Base-by-base conservation (phyloP, 2,888 invertebrate species). In the Lydus trimaculatus region DNA sequence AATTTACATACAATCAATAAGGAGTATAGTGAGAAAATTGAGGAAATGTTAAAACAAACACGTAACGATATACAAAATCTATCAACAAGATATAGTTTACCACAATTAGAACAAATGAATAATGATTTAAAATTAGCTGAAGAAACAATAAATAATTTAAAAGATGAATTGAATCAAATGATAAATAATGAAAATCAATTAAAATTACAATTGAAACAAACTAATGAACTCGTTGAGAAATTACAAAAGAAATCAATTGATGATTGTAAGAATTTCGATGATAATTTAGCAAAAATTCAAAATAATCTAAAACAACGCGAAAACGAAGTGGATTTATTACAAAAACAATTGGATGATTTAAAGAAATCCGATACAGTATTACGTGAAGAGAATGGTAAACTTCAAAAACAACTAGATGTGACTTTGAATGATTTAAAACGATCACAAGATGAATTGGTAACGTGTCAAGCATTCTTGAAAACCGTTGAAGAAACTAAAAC, bases 61-160 rank as follows among this genome's bases (percentile, higher is more conserved):
- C 72, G 81, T 65, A 77, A 73, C 43, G 81, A 82, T 39, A 79
- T 82, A 23, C 78, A 79, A 69, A 80, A 77, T 67, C 71, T 82
- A 25, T 81, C 81, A 7, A 69, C 74, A 28, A 80, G 80, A 73
- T 82, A 82, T 68, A 81, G 76, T 67, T 67, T 82, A 67, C 82
- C 82, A 15, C 78, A 81, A 70, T 70, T 82, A 33, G 79, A 80
- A 70, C 73, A 74, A 60, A 82, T 82, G 81, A 77, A 75, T 63
- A 75, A 79, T 63, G 81, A 81, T 69, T 70, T 82, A 48, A 75
- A 75, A 67, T 74, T 74, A 43, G 75, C 81, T 0, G 76, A 80
- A 64, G 67, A 72, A 13, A 77, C 71, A 64, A 79, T 79, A n/a
- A 73, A 71, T 58, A 72, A 73, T 33, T 66, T 81, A 20, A 74